Evolutionary conservation across 2,113 vertebrate species (phyloP).

Genomic region (Nymphicus hollandicus): DNA sequence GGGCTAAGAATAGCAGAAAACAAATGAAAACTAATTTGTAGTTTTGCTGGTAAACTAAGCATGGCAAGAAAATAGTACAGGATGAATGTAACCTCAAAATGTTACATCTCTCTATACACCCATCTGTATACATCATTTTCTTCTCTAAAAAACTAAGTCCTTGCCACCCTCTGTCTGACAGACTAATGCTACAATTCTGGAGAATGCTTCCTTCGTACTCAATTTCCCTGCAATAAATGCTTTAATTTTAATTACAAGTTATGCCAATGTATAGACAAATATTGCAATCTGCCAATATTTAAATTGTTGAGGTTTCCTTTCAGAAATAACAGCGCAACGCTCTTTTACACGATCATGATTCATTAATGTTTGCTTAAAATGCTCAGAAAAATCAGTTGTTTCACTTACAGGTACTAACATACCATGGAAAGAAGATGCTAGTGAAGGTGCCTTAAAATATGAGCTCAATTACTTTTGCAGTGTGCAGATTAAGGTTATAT

Average conservation of each 20-base stretch:
- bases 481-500: neutral
- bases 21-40: conserved; percentile 31
- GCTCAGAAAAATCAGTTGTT: neutral
- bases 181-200: neutral
- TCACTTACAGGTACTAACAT: neutral
- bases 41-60: conserved; percentile 44
- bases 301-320: neutral
- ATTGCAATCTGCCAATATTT: neutral
- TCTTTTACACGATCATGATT: neutral
- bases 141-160: neutral
- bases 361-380: neutral
- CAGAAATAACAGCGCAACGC: neutral
- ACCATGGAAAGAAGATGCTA: neutral
- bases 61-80: conserved; percentile 24
- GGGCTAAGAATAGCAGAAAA: conserved; percentile 1
- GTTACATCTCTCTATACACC: neutral
- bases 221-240: neutral
- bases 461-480: neutral
- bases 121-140: neutral
- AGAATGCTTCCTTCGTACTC: neutral
- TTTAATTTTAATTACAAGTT: neutral
- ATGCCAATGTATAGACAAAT: neutral
- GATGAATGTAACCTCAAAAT: conserved; percentile 21
- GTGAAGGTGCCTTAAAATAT: neutral
- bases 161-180: neutral